Evolutionary conservation across 2,888 invertebrate genomes (phyloP).

Genomic region (Calliscelio sp.): DNA sequence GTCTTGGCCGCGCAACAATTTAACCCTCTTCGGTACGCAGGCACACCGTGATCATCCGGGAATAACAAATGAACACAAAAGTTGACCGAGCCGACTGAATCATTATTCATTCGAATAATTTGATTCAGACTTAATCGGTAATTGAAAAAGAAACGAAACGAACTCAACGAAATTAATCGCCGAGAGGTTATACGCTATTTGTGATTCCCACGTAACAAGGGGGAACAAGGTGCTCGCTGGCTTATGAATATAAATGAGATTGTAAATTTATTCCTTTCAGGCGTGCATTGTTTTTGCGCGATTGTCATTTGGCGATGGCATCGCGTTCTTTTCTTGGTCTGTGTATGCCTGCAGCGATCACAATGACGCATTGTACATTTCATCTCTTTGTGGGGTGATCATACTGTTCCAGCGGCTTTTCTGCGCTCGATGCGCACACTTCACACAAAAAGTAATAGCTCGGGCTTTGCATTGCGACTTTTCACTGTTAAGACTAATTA

Average conservation of each 20-base stretch:
- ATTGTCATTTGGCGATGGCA: constrained; percentile 63
- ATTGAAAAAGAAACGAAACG: neutral
- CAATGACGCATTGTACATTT: constrained; percentile 74
- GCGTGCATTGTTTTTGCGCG: constrained; percentile 65
- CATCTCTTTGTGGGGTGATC: constrained; percentile 72
- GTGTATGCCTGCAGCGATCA: constrained; percentile 68
- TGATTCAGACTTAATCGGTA: neutral
- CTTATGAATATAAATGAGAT: constrained; percentile 46
- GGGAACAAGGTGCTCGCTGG: constrained; percentile 6
- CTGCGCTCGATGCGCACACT: constrained; percentile 52
- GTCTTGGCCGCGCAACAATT: constrained; percentile 57
- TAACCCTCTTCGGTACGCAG: constrained; percentile 48
- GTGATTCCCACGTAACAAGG: constrained; percentile 10
- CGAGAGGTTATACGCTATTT: constrained; percentile 1
- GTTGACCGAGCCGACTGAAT: too few relatives aligned
- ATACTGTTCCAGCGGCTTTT: constrained; percentile 67
- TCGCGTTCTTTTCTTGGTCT: constrained; percentile 66
- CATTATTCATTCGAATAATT: too few relatives aligned
- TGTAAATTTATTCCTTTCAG: constrained; percentile 60
- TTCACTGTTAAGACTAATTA: constrained; percentile 54
- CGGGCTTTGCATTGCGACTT: constrained; percentile 53
- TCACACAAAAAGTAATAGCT: constrained; percentile 67
- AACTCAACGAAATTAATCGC: neutral
- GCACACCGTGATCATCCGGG: too few relatives aligned
- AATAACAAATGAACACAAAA: too few relatives aligned